Base-by-base conservation (phyloP, 1,140 invertebrate genomes). In the Maconellicoccus hirsutus region DNA sequence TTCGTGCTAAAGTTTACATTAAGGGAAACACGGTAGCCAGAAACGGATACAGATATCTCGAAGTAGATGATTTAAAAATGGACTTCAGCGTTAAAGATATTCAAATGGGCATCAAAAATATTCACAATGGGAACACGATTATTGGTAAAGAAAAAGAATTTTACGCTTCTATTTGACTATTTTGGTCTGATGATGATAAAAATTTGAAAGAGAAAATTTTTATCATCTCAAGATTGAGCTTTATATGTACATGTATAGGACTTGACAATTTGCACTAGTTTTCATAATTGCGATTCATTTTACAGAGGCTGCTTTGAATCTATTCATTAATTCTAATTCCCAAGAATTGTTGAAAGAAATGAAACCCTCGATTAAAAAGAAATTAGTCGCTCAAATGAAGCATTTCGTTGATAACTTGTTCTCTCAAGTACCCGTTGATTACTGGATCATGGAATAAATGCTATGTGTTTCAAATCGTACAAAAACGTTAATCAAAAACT, bases 261-360 rank as follows among this genome's bases (percentile, higher is more conserved):
- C n/a, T n/a, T n/a, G n/a, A n/a, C n/a, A n/a, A n/a, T n/a, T n/a
- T n/a, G n/a, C n/a, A 33, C 29, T 6, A 33, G 12, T 33, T 33
- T 33, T 33, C 29, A 33, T 33, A 33, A 33, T 33, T 33, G 29
- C 12, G 3, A 19, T 52, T 52, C 16, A 12, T 25, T 26, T 19
- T 59, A 72, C 80, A 92, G 90, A 91, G 77, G 89, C 89, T 26
- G 90, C 89, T 33, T 77, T 92, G 59, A 92, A 92, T 79, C 79
- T 90, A n/a, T 91, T 92, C 78, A 92, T 92, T 77, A 92, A 92
- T 77, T 88, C 87, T 0, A 90, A 92, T 77, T 85, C 88, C 0
- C 89, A 92, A 76, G 90, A 91, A 73, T 79, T 92, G 8, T 77
- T 91, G 10, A 89, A 88, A 76, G 89, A 92, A 81, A 92, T 92